These are phyloP conservation scores for Triplophysa yarkandensis DNA, from an alignment of 2,797 vertebrate genomes.

Conservation along the genomic window DNA sequence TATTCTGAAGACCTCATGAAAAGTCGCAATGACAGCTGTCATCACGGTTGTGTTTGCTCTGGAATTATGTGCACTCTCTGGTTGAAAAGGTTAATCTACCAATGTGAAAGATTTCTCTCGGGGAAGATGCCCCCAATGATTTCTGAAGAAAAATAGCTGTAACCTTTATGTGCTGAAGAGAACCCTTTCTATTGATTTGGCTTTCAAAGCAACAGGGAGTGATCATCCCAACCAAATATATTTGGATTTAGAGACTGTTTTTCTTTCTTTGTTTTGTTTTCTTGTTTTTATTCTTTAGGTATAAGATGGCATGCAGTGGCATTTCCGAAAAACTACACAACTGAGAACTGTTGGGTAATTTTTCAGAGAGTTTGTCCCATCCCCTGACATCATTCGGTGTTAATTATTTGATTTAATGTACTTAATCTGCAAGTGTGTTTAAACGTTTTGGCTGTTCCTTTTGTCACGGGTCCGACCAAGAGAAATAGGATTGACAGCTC, in stretches of 20 bases:
- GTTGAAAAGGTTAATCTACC: conserved; percentile 53
- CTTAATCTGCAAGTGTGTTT: not conserved
- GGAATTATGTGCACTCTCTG: conserved; percentile 22
- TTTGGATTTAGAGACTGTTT: conserved; percentile 20
- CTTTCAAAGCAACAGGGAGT: conserved; percentile 31
- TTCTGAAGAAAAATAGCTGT: conserved; percentile 36
- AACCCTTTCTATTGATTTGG: conserved; percentile 28
- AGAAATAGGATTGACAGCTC: not conserved
- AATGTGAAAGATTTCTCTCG: conserved; percentile 43
- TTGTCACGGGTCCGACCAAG: not conserved
- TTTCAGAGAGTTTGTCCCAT: not conserved
- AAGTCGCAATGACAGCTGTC: not conserved
- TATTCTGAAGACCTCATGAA: not conserved
- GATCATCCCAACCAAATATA: conserved; percentile 28
- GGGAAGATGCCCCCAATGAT: conserved; percentile 36
- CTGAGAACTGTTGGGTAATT: not conserved
- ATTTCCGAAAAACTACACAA: not conserved
- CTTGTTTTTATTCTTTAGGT: not conserved
- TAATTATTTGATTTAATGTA: not conserved
- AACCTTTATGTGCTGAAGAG: conserved; percentile 37
- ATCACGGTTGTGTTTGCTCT: conserved; percentile 15
- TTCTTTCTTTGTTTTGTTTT: no score
- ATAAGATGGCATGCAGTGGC: not conserved
- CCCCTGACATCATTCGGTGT: not conserved
- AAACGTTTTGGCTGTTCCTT: not conserved